Percentiles rank a stretch among this genome's conserved stretches.
phyloP scores from a whole-genome alignment of 2,797 vertebrate genomes.

The Lates japonicus region DNA sequence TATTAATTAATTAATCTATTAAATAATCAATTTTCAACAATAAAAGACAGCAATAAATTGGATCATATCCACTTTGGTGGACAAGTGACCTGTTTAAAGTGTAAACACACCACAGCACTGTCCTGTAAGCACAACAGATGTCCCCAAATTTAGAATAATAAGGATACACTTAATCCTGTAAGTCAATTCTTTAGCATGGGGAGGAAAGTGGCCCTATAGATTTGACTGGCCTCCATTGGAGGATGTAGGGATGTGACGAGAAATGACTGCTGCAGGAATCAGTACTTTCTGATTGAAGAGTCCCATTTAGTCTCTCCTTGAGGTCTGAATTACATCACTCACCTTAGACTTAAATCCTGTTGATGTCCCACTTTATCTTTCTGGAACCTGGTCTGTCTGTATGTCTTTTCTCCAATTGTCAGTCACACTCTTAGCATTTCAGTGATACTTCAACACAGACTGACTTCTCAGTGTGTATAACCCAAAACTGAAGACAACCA shows the following conservation, averaged over 20 bases:
- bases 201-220: background rate
- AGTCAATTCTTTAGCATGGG: background rate
- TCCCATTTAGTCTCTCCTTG: slow-evolving; percentile 26
- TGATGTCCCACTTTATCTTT: background rate
- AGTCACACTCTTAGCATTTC: background rate
- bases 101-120: background rate
- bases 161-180: background rate
- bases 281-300: slow-evolving; percentile 24
- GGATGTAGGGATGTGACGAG: background rate
- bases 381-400: background rate
- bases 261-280: slow-evolving; percentile 18
- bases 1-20: background rate
- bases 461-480: background rate
- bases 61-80: background rate
- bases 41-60: background rate
- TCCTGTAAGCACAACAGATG: background rate
- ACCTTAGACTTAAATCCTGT: slow-evolving; percentile 15
- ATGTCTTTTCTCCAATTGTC: background rate
- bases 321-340: slow-evolving; percentile 17
- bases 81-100: background rate
- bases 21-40: background rate
- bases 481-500: background rate
- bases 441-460: background rate
- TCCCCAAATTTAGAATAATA: background rate
- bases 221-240: background rate